These are phyloP conservation scores for Muntiacus muntjak DNA, from an alignment of 2,113 vertebrate genomes.

Conservation along the genomic window DNA sequence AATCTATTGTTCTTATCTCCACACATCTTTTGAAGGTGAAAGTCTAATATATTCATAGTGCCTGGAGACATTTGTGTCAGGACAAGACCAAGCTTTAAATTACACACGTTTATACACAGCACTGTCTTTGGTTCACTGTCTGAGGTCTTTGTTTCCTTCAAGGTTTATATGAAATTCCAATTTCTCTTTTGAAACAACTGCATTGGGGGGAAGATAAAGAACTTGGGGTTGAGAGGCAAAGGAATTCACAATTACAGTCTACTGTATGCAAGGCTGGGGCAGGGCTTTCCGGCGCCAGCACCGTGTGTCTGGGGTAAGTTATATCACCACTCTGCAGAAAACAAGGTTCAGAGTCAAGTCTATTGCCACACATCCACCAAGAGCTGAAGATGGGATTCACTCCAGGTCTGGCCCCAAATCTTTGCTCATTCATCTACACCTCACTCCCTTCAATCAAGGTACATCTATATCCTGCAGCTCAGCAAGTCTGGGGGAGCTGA, in stretches of 20 bases:
- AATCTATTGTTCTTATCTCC: neutral
- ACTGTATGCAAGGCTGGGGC: neutral
- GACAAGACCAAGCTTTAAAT: neutral
- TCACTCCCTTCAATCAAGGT: neutral
- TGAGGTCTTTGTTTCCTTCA: neutral
- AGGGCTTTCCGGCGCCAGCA: neutral
- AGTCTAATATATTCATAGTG: neutral
- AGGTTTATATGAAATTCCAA: neutral
- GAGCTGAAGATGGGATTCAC: neutral
- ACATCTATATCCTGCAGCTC: neutral
- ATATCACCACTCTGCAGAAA: neutral
- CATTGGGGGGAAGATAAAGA: neutral
- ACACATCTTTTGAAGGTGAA: neutral
- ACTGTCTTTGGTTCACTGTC: neutral
- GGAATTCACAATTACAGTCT: neutral
- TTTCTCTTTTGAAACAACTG: neutral
- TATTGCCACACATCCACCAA: neutral
- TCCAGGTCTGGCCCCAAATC: neutral
- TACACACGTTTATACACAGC: neutral
- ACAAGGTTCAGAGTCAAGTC: neutral
- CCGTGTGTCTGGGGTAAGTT: neutral
- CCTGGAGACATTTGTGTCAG: neutral
- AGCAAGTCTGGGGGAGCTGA: neutral
- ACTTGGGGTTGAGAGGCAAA: fast-evolving
- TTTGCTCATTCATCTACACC: neutral